phyloP scores from a whole-genome alignment of 2,888 invertebrate genomes.

The Charanyca ferruginea region DNA sequence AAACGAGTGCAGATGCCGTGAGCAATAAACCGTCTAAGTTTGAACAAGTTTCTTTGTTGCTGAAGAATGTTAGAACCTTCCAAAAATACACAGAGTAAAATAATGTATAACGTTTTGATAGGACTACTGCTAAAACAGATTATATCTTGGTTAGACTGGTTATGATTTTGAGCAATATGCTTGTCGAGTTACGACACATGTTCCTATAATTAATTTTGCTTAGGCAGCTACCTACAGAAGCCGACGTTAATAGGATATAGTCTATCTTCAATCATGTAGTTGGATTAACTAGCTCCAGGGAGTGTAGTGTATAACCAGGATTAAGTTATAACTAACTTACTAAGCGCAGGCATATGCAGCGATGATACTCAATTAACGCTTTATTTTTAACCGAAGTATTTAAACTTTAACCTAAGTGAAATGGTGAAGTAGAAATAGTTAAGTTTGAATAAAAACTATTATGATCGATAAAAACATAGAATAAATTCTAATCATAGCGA shows the following conservation, averaged over 20 bases:
- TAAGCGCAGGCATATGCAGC: not conserved
- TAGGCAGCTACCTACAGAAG: constrained; percentile 27
- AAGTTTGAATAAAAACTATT: too few species aligned
- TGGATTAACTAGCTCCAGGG: constrained; percentile 37
- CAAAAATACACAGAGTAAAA: constrained; percentile 10
- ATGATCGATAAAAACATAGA: too few species aligned
- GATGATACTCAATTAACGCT: not conserved
- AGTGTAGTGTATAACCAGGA: constrained; percentile 13
- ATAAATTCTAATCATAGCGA: too few species aligned
- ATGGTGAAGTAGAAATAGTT: too few species aligned
- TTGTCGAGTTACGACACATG: constrained; percentile 15
- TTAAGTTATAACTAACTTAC: constrained; percentile 31
- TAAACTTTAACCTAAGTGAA: too few species aligned
- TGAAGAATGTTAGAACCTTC: constrained; percentile 1
- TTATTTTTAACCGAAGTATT: not conserved
- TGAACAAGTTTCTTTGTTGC: constrained; percentile 32
- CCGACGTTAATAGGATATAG: constrained; percentile 42
- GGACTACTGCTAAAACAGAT: not conserved
- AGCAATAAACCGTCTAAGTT: constrained; percentile 57
- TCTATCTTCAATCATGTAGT: constrained; percentile 40
- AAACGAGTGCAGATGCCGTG: constrained; percentile 53
- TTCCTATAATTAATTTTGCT: constrained; percentile 55
- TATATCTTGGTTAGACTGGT: constrained; percentile 14
- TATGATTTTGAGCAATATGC: constrained; percentile 26
- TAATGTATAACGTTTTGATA: not conserved